phyloP scores from a whole-genome alignment of 1,140 invertebrate genomes.

The Amyelois transitella region DNA sequence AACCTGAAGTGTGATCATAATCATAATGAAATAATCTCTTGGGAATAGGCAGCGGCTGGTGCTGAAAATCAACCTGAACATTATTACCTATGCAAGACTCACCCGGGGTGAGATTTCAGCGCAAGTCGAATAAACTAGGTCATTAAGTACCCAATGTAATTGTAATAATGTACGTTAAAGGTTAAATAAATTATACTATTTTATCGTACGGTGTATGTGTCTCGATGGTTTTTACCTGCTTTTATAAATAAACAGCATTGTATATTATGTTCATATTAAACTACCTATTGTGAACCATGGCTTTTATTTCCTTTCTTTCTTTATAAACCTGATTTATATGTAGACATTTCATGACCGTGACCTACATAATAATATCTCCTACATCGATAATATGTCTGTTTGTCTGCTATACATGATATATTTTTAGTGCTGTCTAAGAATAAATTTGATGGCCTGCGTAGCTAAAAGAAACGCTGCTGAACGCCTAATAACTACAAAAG shows the following conservation, averaged over 20 bases:
- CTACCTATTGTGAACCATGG: conserved; percentile 40
- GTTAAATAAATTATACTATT: conserved; percentile 38
- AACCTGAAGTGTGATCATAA: not conserved
- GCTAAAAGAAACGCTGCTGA: too few relatives aligned
- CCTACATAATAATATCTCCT: too few relatives aligned
- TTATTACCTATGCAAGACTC: not conserved
- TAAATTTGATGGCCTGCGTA: too few relatives aligned
- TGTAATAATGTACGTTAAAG: conserved; percentile 29
- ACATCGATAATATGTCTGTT: too few relatives aligned
- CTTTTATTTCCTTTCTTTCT: conserved; percentile 46
- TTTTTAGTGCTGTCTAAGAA: too few relatives aligned
- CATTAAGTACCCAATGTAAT: conserved; percentile 6
- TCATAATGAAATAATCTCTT: conserved; percentile 1
- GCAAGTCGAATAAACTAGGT: not conserved
- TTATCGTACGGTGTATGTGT: conserved; percentile 62
- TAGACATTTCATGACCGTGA: too few relatives aligned
- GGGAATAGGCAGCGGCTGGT: not conserved
- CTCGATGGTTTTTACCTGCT: conserved; percentile 66
- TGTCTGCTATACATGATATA: too few relatives aligned
- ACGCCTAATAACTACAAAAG: too few relatives aligned
- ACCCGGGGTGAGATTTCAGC: not conserved
- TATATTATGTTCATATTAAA: conserved; percentile 74
- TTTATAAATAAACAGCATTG: conserved; percentile 72
- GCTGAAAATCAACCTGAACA: not conserved
- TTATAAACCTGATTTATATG: too few relatives aligned